Evolutionary conservation across 2,113 vertebrate species (phyloP).

Genomic region (Macaca nemestrina): DNA sequence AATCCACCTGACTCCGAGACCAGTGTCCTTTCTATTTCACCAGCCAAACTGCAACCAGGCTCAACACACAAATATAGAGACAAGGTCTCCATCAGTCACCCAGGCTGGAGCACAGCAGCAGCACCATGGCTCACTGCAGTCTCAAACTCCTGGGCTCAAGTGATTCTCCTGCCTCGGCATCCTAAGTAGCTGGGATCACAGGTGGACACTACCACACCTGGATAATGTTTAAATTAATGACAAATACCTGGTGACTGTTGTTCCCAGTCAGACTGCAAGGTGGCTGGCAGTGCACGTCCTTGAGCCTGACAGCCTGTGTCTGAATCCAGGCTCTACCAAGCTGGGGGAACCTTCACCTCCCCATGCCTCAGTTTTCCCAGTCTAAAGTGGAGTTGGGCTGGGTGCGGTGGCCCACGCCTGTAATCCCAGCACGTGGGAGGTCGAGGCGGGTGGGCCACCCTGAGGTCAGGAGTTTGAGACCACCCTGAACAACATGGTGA

Average conservation of each 20-base stretch:
- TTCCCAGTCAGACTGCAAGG: not conserved
- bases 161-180: too few species aligned
- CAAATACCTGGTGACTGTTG: accelerated
- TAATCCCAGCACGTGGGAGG: too few species aligned
- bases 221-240: not conserved
- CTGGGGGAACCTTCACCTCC: not conserved
- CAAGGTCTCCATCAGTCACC: too few species aligned
- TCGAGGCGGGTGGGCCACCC: too few species aligned
- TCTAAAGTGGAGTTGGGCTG: not conserved
- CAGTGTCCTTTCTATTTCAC: not conserved
- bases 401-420: too few species aligned
- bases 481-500: too few species aligned
- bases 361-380: not conserved
- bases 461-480: too few species aligned
- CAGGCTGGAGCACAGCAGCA: too few species aligned
- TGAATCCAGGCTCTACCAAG: not conserved
- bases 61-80: not conserved
- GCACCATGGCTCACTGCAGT: too few species aligned
- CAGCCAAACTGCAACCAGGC: not conserved
- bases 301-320: not conserved
- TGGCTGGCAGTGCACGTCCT: not conserved
- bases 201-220: too few species aligned
- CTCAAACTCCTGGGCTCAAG: too few species aligned
- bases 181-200: too few species aligned
- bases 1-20: not conserved